Evolutionary conservation across 2,797 vertebrate genomes (phyloP).

Genomic region (Chaetodon trifasciatus): DNA sequence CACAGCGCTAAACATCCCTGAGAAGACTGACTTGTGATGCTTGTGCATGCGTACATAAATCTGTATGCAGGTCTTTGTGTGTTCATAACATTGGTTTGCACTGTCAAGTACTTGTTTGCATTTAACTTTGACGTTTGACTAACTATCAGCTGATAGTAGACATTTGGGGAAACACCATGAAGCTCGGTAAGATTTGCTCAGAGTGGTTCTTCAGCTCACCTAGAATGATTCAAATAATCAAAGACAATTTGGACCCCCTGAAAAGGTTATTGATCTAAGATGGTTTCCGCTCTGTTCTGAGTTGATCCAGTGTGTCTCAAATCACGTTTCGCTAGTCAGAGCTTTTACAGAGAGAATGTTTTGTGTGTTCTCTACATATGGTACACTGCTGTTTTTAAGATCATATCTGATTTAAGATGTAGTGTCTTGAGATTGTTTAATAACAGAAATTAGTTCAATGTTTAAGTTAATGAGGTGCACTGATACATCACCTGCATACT

Average conservation of each 20-base stretch:
- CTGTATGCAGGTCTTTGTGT: slow-evolving; percentile 24
- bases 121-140: slow-evolving; percentile 38
- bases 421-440: slow-evolving; percentile 1
- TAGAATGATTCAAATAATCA: background rate
- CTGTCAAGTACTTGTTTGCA: slow-evolving; percentile 19
- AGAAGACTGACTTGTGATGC: slow-evolving; percentile 82
- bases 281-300: background rate
- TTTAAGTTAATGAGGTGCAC: slow-evolving; percentile 2
- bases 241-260: background rate
- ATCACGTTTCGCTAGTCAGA: slow-evolving; percentile 15
- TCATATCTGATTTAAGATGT: slow-evolving; percentile 14
- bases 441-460: slow-evolving; percentile 9
- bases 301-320: background rate
- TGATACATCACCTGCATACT: slow-evolving; percentile 9
- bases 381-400: slow-evolving; percentile 1
- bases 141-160: slow-evolving; percentile 9
- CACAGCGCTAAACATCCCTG: slow-evolving; percentile 60
- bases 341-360: background rate
- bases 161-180: background rate
- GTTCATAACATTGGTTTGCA: background rate
- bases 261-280: background rate
- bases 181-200: slow-evolving; percentile 2
- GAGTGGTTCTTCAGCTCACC: background rate
- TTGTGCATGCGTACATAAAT: background rate
- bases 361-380: background rate